A percentile compares a stretch with the other conserved stretches of the same genome.
These are phyloP conservation scores for Karalla daura DNA, from an alignment of 2,797 vertebrate genomes.

Conservation along the genomic window DNA sequence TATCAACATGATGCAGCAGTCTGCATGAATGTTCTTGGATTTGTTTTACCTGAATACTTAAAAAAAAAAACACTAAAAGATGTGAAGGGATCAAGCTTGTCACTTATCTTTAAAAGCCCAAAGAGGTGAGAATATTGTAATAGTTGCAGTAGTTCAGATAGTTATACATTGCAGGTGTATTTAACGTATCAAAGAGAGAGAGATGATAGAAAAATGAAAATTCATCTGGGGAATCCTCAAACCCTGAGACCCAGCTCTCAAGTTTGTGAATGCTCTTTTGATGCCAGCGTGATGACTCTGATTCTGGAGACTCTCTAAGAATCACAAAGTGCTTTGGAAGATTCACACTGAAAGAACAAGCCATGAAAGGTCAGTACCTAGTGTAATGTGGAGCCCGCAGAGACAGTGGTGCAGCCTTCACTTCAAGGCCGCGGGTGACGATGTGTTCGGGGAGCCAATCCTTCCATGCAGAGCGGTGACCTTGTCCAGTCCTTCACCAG, in stretches of 20 bases:
- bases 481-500: slow-evolving; percentile 41
- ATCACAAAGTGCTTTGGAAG: not conserved
- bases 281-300: not conserved
- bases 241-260: not conserved
- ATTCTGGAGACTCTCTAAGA: too few relatives aligned
- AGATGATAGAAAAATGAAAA: not conserved
- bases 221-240: not conserved
- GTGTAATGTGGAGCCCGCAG: not conserved
- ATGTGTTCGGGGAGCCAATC: not conserved
- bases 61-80: too few relatives aligned
- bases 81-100: too few relatives aligned
- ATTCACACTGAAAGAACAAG: not conserved
- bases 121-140: not conserved
- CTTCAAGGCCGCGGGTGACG: slow-evolving; percentile 7
- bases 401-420: slow-evolving; percentile 10
- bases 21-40: too few relatives aligned
- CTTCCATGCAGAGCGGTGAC: slow-evolving; percentile 7
- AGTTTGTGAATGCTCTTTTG: not conserved
- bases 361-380: not conserved
- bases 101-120: too few relatives aligned
- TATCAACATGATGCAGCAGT: too few relatives aligned
- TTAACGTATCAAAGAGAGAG: not conserved
- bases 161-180: not conserved
- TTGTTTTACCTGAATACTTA: too few relatives aligned
- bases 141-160: not conserved